phyloP scores from a whole-genome alignment of 2,888 invertebrate genomes.

The Tortrix viridana region DNA sequence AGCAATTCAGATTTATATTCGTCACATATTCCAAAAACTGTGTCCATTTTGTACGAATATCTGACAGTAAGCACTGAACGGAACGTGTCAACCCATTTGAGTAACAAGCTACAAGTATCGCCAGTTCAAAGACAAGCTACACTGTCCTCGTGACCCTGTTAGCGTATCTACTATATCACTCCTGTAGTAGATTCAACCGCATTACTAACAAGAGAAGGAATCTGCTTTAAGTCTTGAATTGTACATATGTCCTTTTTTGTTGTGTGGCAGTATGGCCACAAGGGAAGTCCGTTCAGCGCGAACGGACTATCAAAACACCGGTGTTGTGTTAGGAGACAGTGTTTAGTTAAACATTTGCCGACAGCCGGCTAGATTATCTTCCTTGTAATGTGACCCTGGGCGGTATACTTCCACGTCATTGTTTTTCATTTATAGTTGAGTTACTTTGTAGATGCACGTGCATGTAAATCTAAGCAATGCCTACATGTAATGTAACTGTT shows the following conservation, averaged over 20 bases:
- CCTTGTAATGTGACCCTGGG: constrained; percentile 59
- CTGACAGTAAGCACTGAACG: too few relatives aligned
- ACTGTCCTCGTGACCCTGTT: too few relatives aligned
- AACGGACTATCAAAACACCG: constrained; percentile 73
- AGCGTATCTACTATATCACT: too few relatives aligned
- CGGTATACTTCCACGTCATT: constrained; percentile 50
- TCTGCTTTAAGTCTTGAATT: neutral
- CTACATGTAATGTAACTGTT: too few relatives aligned
- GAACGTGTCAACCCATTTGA: neutral
- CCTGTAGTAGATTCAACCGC: too few relatives aligned
- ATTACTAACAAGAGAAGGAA: too few relatives aligned
- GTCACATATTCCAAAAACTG: too few relatives aligned
- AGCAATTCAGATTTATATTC: too few relatives aligned
- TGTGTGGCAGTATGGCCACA: neutral
- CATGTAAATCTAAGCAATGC: too few relatives aligned
- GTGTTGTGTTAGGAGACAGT: constrained; percentile 76
- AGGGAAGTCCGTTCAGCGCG: constrained; percentile 46
- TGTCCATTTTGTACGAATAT: too few relatives aligned
- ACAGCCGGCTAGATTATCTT: constrained; percentile 65
- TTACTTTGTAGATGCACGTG: too few relatives aligned
- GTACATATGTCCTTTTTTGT: neutral
- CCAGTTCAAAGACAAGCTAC: constrained; percentile 9
- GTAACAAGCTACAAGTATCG: constrained; percentile 5
- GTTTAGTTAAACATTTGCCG: constrained; percentile 77
- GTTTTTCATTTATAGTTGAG: constrained; percentile 46